phyloP scores from a whole-genome alignment of 2,797 vertebrate species.

The Sebastes reedi region DNA sequence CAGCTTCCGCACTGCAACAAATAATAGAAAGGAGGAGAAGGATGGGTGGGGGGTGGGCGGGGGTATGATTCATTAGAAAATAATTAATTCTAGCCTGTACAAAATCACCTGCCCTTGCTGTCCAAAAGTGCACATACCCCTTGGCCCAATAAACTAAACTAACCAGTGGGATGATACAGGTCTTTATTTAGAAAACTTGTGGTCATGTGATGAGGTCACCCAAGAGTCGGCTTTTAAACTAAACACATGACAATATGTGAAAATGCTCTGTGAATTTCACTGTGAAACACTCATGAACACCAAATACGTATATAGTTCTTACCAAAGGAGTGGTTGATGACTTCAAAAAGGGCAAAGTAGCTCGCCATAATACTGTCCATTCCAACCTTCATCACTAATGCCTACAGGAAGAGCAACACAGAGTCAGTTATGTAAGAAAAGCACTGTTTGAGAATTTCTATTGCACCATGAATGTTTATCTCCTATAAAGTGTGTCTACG shows the following conservation, averaged over 20 bases:
- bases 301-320: conserved; percentile 59
- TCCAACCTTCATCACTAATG: conserved; percentile 92
- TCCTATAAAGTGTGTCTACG: not conserved
- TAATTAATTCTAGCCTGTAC: not conserved
- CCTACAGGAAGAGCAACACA: conserved; percentile 74
- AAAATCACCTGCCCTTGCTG: conserved; percentile 16
- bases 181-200: conserved; percentile 40
- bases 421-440: not conserved
- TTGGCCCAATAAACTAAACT: not conserved
- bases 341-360: conserved; percentile 98
- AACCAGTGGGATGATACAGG: not conserved
- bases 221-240: not conserved
- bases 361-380: conserved; percentile 97
- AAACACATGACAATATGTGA: not conserved
- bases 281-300: not conserved
- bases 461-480: not conserved
- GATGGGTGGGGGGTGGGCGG: not conserved
- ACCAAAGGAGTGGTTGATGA: conserved; percentile 98
- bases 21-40: conserved; percentile 25
- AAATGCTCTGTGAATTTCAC: not conserved
- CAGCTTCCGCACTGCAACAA: conserved; percentile 89
- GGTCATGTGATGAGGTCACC: conserved; percentile 2
- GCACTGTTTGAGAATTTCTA: not conserved
- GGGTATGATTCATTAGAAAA: conserved; percentile 5
- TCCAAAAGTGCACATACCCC: conserved; percentile 5